phyloP scores from a whole-genome alignment of 2,888 invertebrate species.

The Sphecodes monilicornis region DNA sequence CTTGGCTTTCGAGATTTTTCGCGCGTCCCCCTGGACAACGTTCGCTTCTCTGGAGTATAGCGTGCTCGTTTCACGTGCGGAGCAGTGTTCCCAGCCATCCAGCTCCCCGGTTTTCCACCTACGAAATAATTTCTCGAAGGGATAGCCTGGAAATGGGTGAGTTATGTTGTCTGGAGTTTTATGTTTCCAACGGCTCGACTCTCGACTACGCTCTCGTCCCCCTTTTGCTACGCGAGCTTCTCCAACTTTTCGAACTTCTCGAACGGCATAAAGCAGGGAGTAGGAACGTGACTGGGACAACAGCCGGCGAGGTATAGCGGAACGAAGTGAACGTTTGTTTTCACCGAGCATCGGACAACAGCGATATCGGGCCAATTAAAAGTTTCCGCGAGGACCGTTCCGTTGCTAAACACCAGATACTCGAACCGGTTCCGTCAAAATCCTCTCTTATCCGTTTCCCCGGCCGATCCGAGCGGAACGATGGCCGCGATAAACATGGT shows the following conservation, averaged over 20 bases:
- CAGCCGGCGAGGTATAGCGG: not conserved
- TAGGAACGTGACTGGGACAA: slow-evolving; percentile 73
- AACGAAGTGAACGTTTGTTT: slow-evolving; percentile 17
- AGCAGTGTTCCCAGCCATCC: slow-evolving; percentile 42
- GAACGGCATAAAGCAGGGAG: slow-evolving; percentile 55
- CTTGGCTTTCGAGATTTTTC: slow-evolving; percentile 39
- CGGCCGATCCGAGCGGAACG: not conserved
- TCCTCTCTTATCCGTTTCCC: not conserved
- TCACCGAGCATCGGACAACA: not conserved
- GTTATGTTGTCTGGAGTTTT: slow-evolving; percentile 75
- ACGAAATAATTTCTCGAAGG: slow-evolving; percentile 77
- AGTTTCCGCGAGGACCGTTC: not conserved
- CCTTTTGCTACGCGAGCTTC: slow-evolving; percentile 7
- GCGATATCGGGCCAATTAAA: slow-evolving; percentile 35
- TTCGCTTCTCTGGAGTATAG: slow-evolving; percentile 40
- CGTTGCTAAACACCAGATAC: slow-evolving; percentile 9
- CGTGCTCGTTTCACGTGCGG: slow-evolving; percentile 40
- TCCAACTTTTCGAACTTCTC: slow-evolving; percentile 55
- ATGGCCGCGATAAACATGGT: slow-evolving; percentile 14
- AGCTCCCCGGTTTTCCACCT: slow-evolving; percentile 46
- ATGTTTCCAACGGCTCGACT: slow-evolving; percentile 49
- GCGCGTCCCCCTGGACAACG: slow-evolving; percentile 17
- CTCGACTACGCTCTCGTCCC: slow-evolving; percentile 19
- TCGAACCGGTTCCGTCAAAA: not conserved
- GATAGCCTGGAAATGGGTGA: slow-evolving; percentile 74